These are phyloP conservation scores for Vireo altiloquus DNA, from an alignment of 2,113 vertebrate species.

Conservation along the genomic window DNA sequence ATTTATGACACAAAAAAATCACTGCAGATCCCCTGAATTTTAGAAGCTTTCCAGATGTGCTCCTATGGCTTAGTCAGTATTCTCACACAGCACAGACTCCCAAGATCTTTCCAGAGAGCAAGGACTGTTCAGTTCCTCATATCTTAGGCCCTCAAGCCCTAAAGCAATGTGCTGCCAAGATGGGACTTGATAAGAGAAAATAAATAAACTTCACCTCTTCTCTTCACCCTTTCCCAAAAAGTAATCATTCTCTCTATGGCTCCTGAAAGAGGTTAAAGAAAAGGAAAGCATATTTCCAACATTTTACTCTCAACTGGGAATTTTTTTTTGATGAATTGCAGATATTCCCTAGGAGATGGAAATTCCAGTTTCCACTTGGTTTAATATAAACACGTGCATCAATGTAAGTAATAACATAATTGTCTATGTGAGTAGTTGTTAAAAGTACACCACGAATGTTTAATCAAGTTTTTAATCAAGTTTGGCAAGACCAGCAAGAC, in stretches of 20 bases:
- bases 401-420: background rate
- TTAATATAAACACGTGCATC: background rate
- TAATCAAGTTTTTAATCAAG: background rate
- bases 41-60: background rate
- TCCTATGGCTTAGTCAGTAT: background rate
- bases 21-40: background rate
- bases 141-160: background rate
- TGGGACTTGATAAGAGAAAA: background rate
- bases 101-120: background rate
- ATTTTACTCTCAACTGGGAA: background rate
- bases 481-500: background rate
- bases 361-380: background rate
- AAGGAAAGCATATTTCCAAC: background rate
- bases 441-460: background rate
- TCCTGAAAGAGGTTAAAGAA: background rate
- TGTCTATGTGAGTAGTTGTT: background rate
- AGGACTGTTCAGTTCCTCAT: background rate
- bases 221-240: background rate
- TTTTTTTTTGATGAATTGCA: background rate
- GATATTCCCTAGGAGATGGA: background rate
- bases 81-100: background rate
- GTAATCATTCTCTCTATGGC: background rate
- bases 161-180: background rate
- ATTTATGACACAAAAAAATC: background rate
- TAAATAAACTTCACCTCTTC: background rate